Conservation (phyloP, 2,797 vertebrate genomes). For the Glossophaga mutica region DNA sequence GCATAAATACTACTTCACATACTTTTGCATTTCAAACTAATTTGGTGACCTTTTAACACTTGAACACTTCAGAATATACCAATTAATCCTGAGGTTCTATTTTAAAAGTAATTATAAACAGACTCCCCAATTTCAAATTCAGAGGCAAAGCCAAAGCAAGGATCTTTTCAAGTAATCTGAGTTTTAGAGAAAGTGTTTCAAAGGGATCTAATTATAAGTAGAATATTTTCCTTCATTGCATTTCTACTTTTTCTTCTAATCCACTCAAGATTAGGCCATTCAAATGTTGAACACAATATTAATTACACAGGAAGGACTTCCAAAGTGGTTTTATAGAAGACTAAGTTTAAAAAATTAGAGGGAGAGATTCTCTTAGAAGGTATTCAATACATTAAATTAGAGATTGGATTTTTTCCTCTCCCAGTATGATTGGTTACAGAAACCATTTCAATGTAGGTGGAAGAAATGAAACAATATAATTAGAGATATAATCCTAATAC, state of each 20-base stretch:
- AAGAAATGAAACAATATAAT: not conserved
- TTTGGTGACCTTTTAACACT: not conserved
- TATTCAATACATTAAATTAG: not conserved
- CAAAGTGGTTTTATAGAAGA: slow-evolving; percentile 25
- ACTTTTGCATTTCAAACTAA: slow-evolving; percentile 21
- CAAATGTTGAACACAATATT: slow-evolving; percentile 22
- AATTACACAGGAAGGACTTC: slow-evolving; percentile 26
- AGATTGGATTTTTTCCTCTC: not conserved
- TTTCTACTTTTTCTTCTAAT: slow-evolving; percentile 40
- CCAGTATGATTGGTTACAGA: not conserved
- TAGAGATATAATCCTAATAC: not conserved
- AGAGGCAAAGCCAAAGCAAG: not conserved
- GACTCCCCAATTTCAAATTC: slow-evolving; percentile 39
- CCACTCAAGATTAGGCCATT: not conserved
- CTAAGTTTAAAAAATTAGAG: not conserved
- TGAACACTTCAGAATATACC: slow-evolving; percentile 3
- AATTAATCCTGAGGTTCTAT: slow-evolving; percentile 43
- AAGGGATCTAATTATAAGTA: slow-evolving; percentile 45
- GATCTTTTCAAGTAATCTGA: slow-evolving; percentile 18
- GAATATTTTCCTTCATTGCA: not conserved
- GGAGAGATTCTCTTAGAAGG: not conserved
- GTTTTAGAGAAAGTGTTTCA: slow-evolving; percentile 42
- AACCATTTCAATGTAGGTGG: not conserved
- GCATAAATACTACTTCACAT: not conserved
- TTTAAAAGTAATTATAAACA: slow-evolving; percentile 43